A percentile compares a stretch with the other conserved stretches of the same genome.
These are phyloP conservation scores for Zaprionus davidi DNA, from an alignment of 1,140 invertebrate genomes.

Conservation along the genomic window DNA sequence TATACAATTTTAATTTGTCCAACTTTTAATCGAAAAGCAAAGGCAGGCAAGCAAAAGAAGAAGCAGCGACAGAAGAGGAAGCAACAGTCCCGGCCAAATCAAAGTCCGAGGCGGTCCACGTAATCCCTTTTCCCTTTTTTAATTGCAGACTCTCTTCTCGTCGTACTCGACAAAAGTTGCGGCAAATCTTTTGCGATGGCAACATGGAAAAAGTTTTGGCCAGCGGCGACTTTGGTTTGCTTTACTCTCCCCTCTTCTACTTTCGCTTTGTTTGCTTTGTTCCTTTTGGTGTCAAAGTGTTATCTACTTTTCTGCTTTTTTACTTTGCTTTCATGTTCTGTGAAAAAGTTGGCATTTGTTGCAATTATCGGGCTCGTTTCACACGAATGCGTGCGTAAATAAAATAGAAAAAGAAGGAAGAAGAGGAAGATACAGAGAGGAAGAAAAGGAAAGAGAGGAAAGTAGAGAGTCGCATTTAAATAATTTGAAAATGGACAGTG, in stretches of 20 bases:
- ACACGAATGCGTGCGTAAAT: conserved; percentile 78
- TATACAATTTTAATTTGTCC: conserved; percentile 77
- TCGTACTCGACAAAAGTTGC: conserved; percentile 39
- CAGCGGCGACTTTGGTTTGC: conserved; percentile 36
- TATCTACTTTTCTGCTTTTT: conserved; percentile 61
- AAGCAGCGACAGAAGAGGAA: conserved; percentile 9
- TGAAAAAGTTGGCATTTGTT: conserved; percentile 65
- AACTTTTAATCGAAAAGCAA: conserved; percentile 74
- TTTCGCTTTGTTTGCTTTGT: conserved; percentile 16
- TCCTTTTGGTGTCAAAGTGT: conserved; percentile 64
- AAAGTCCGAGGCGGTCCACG: conserved; percentile 57
- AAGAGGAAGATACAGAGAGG: conserved; percentile 1
- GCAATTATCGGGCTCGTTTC: conserved; percentile 77
- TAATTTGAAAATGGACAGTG: conserved; percentile 64
- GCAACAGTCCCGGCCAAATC: conserved; percentile 52
- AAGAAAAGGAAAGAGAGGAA: conserved; percentile 7
- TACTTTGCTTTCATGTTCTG: conserved; percentile 45
- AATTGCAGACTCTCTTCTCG: conserved; percentile 64
- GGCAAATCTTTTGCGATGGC: conserved; percentile 44
- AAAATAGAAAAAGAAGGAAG: conserved; percentile 40
- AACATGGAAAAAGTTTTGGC: conserved; percentile 43
- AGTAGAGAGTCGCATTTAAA: conserved; percentile 62
- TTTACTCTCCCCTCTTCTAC: conserved; percentile 13
- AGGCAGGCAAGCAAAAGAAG: conserved; percentile 11
- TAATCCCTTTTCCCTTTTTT: conserved; percentile 81